Base-by-base conservation (phyloP, 2,113 vertebrate species). In the Oreocharis arfaki region DNA sequence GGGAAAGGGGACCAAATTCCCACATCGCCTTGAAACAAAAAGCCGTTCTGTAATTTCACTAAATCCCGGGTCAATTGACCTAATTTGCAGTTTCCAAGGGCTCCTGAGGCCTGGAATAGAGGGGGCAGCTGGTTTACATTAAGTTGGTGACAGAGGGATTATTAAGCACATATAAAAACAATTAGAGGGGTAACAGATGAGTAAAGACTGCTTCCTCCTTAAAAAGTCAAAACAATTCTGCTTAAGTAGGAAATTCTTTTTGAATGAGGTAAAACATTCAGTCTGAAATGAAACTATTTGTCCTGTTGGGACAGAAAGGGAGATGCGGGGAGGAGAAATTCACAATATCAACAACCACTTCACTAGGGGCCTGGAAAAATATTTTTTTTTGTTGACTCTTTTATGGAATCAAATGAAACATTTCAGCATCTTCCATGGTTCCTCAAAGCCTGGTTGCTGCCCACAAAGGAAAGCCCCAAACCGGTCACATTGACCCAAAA, bases 181-280 rank as follows among this genome's bases (percentile, higher is more conserved):
- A 86, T 92, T 46, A 88, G 63, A 28, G 61, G 85, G 82, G 84
- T 88, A 86, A 94, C 37, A 88, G 52, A 94, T 52, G 39, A 94
- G 71, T 47, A 44, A 86, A 94, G 52, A 6, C 55, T 74, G 26
- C 50, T 93, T 88, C 17, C 17, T 56, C 13, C 0, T 88, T 63
- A 50, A 93, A 79, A 90, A 68, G 30, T 52, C 81, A 23, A 11
- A 77, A 77, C 33, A 61, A 23, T 70, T 87, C 87, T 88, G 84
- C 41, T 74, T 28, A 90, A 52, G 41, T 63, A 84, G 76, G 50
- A 90, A 77, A 90, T 88, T 86, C 10, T 74, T 87, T 69, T 77
- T 74, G 30, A 88, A 52, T 80, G 6, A 80, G 26, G 24, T 70
- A 67, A 79, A 95, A 52, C 0, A 0, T 67, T 84, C 18, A 59